Conservation (phyloP, 2,888 invertebrate species). For the Tricholauxania praeusta region DNA sequence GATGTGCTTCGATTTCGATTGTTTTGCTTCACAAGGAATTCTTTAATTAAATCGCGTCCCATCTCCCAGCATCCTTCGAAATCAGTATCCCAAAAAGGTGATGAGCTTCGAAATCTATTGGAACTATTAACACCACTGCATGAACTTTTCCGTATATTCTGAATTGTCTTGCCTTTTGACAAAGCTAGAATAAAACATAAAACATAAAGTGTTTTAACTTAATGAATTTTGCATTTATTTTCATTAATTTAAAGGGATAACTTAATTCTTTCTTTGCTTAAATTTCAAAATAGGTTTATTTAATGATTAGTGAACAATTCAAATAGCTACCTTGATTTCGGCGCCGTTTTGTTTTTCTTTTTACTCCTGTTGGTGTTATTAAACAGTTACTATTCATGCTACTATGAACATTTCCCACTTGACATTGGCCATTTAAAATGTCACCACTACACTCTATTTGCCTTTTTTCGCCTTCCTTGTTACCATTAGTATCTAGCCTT, state of each 20-base stretch:
- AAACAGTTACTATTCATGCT: conserved; percentile 9
- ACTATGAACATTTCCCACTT: conserved; percentile 29
- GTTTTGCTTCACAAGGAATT: conserved; percentile 59
- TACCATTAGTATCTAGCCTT: background rate
- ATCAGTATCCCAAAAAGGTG: conserved; percentile 62
- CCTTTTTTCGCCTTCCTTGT: conserved; percentile 3
- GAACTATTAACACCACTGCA: conserved; percentile 38
- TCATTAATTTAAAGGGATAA: no score
- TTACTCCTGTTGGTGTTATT: conserved; percentile 49
- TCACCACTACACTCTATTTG: conserved; percentile 11
- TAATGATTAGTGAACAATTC: background rate
- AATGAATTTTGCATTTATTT: background rate
- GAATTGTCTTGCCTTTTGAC: conserved; percentile 54
- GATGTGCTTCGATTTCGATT: conserved; percentile 59
- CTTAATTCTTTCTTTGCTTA: no score
- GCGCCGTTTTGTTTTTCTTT: conserved; percentile 61
- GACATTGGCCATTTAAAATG: background rate
- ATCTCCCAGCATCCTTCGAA: conserved; percentile 65
- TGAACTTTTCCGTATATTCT: conserved; percentile 53
- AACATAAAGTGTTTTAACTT: background rate
- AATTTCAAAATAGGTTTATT: background rate
- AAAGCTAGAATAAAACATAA: conserved; percentile 48
- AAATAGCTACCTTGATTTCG: conserved; percentile 57
- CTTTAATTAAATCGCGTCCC: conserved; percentile 63
- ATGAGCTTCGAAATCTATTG: conserved; percentile 48